Percentiles rank a stretch among this genome's conserved stretches.
These are phyloP conservation scores for Embiotoca jacksoni DNA, from an alignment of 2,113 vertebrate genomes.

Conservation along the genomic window DNA sequence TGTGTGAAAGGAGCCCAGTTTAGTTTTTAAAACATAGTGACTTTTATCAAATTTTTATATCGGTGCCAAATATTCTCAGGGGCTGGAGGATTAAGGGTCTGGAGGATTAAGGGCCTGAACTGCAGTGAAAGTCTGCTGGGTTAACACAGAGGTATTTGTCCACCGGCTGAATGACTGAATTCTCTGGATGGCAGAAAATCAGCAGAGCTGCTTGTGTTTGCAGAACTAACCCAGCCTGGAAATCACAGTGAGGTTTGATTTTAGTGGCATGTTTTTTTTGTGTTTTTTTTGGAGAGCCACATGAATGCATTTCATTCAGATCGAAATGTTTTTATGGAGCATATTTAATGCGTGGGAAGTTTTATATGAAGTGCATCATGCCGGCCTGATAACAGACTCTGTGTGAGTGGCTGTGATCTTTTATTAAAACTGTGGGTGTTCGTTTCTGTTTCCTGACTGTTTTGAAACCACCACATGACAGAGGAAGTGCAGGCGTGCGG, in stretches of 20 bases:
- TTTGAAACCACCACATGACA: conserved; percentile 53
- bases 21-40: too few relatives aligned
- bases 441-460: conserved; percentile 22
- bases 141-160: conserved; percentile 11
- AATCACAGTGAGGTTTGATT: neutral
- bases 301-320: neutral
- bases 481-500: conserved; percentile 51
- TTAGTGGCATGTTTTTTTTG: too few relatives aligned
- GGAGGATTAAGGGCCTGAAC: too few relatives aligned
- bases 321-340: neutral
- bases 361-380: neutral
- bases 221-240: neutral
- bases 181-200: neutral
- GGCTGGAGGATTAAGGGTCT: neutral
- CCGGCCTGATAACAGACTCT: too few relatives aligned
- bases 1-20: too few relatives aligned
- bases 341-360: neutral
- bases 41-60: too few relatives aligned
- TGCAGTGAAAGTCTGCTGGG: neutral
- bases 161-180: neutral
- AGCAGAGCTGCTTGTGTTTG: neutral
- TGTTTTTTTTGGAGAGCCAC: neutral
- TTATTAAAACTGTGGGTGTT: neutral
- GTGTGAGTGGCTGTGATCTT: neutral
- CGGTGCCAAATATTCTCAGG: too few relatives aligned